Conservation (phyloP, 2,113 vertebrate species). For the Dissostichus mawsoni region DNA sequence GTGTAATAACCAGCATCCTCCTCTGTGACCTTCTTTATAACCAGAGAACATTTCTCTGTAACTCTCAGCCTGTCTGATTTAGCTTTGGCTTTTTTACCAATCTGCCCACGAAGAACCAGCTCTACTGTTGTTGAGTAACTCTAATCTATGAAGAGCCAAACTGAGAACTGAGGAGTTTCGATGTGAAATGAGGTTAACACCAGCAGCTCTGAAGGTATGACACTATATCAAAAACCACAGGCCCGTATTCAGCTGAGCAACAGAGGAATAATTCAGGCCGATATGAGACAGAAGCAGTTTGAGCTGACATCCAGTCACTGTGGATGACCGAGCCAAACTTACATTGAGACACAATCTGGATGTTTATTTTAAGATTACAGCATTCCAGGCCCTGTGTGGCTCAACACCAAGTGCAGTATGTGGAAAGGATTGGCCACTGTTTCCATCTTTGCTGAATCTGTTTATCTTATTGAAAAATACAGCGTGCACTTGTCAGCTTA, state of each 20-base stretch:
- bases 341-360: slow-evolving; percentile 33
- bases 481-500: not conserved
- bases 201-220: not conserved
- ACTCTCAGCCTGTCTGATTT: too few relatives aligned
- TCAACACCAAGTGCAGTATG: slow-evolving; percentile 33
- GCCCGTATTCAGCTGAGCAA: too few relatives aligned
- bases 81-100: too few relatives aligned
- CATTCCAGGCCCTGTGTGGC: slow-evolving; percentile 32
- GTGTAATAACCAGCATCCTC: too few relatives aligned
- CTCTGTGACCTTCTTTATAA: too few relatives aligned
- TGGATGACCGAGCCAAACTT: slow-evolving; percentile 28
- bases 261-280: not conserved
- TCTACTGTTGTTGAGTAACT: too few relatives aligned
- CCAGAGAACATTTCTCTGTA: too few relatives aligned
- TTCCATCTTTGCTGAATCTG: slow-evolving; percentile 53
- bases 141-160: too few relatives aligned
- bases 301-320: not conserved
- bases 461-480: slow-evolving; percentile 36
- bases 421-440: slow-evolving; percentile 40
- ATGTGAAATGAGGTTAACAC: not conserved
- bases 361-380: slow-evolving; percentile 66
- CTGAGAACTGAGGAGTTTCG: not conserved
- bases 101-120: too few relatives aligned
- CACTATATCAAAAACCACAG: too few relatives aligned
- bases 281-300: slow-evolving; percentile 23